These are phyloP conservation scores for Odontothrips loti DNA, from an alignment of 2,888 invertebrate genomes.

Conservation along the genomic window DNA sequence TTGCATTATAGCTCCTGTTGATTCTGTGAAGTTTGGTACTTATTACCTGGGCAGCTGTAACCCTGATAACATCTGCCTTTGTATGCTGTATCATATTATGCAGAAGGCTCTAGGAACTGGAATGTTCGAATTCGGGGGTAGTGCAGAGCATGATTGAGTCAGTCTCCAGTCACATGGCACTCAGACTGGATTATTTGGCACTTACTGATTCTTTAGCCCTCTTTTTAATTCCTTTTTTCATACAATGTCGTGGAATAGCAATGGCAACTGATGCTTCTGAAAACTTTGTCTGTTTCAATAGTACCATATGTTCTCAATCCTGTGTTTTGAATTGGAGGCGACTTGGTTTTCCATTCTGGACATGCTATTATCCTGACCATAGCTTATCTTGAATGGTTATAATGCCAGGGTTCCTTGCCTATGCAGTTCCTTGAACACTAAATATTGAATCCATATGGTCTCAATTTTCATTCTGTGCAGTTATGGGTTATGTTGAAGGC, in stretches of 20 bases:
- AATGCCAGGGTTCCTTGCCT: not conserved
- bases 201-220: not conserved
- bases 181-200: not conserved
- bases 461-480: not conserved
- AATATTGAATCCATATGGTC: not conserved
- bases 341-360: not conserved
- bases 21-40: not conserved
- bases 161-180: not conserved
- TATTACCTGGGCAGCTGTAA: not conserved
- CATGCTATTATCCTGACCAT: constrained; percentile 5
- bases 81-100: not conserved
- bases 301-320: not conserved
- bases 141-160: too few relatives aligned
- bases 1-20: not conserved
- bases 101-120: not conserved
- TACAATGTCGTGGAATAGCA: too few relatives aligned
- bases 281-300: not conserved
- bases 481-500: too few relatives aligned
- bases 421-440: not conserved
- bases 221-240: not conserved
- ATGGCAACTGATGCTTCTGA: too few relatives aligned
- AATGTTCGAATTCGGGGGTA: not conserved
- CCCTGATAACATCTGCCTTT: not conserved
- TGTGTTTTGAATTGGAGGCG: not conserved
- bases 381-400: constrained; percentile 1